phyloP scores from a whole-genome alignment of 2,113 vertebrate species.

The Nettapus auritus region DNA sequence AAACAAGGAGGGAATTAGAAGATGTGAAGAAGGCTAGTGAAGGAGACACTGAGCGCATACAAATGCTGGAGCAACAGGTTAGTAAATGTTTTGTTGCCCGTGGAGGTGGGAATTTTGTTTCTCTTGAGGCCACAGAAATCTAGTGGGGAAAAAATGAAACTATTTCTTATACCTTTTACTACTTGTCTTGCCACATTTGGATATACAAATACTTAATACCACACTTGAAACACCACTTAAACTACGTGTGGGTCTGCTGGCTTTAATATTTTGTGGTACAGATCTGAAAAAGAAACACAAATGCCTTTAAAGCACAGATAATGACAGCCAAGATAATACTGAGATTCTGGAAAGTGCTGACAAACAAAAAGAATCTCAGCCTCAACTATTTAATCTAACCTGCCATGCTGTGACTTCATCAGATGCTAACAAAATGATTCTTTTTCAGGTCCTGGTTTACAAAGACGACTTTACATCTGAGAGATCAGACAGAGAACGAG shows the following conservation, averaged over 20 bases:
- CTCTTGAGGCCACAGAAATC: background rate
- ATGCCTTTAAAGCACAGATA: background rate
- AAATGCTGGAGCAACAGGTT: conserved; percentile 95
- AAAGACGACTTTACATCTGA: conserved; percentile 91
- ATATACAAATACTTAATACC: background rate
- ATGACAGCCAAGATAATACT: background rate
- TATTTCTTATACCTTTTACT: background rate
- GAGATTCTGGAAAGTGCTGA: background rate
- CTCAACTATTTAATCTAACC: background rate
- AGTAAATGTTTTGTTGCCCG: background rate
- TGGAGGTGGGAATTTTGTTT: background rate
- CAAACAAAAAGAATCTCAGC: background rate
- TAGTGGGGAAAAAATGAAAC: background rate
- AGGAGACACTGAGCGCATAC: conserved; percentile 77
- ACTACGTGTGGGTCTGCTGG: background rate
- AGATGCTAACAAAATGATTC: background rate
- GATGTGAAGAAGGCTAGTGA: conserved; percentile 60
- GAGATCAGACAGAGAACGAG: conserved; percentile 88
- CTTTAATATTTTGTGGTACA: background rate
- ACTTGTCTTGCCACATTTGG: background rate
- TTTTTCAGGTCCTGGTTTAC: conserved; percentile 86
- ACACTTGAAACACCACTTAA: background rate
- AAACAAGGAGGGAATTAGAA: conserved; percentile 71
- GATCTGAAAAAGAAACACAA: background rate
- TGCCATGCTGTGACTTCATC: background rate